Conservation (phyloP, 2,888 invertebrate species). For the Agrotis ipsilon region DNA sequence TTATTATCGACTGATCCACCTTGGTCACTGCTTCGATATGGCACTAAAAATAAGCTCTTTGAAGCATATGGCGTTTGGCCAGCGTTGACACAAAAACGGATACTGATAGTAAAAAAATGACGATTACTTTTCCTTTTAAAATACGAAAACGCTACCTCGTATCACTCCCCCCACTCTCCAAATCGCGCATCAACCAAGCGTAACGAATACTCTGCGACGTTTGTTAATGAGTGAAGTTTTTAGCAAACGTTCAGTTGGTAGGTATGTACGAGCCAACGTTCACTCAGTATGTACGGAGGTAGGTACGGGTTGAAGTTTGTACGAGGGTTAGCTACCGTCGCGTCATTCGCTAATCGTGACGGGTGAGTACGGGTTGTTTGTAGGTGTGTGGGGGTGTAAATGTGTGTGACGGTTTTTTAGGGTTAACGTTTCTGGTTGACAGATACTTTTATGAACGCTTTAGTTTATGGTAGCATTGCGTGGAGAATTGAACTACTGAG, state of each 20-base stretch:
- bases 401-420: not conserved
- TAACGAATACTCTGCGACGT: slow-evolving; percentile 73
- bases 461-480: no score
- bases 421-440: not conserved
- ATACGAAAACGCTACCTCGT: slow-evolving; percentile 27
- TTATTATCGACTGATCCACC: no score
- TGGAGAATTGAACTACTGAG: no score
- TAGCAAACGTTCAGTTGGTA: slow-evolving; percentile 59
- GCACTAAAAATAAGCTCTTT: no score
- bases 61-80: no score
- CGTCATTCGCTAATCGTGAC: slow-evolving; percentile 54
- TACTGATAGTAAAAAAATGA: no score
- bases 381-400: not conserved
- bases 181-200: slow-evolving; percentile 65
- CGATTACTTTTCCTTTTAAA: no score
- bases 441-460: not conserved
- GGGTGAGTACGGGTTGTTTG: slow-evolving; percentile 8
- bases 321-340: slow-evolving; percentile 47
- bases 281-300: slow-evolving; percentile 30
- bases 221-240: slow-evolving; percentile 77
- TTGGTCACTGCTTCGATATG: no score
- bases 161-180: not conserved
- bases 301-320: slow-evolving; percentile 63
- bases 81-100: no score
- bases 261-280: slow-evolving; percentile 5